Evolutionary conservation across 1,140 invertebrate genomes (phyloP).

Genomic region (Megalopta genalis): DNA sequence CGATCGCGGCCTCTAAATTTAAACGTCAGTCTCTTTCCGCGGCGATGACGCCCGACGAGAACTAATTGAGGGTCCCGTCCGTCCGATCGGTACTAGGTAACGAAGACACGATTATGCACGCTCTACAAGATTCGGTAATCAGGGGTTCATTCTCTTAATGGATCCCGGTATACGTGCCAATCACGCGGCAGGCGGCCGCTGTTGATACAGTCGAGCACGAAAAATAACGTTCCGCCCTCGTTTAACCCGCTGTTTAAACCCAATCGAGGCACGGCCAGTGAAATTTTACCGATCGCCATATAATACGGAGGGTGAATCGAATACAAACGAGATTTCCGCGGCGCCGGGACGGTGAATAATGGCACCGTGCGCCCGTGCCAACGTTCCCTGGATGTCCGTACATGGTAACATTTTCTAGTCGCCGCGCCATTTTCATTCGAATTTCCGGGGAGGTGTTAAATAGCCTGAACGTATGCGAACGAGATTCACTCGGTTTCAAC

Average conservation of each 20-base stretch:
- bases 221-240: constrained; percentile 25
- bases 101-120: constrained; percentile 74
- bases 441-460: no score
- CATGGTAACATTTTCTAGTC: background rate
- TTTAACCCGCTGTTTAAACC: constrained; percentile 10
- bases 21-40: constrained; percentile 61
- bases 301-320: background rate
- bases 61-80: constrained; percentile 68
- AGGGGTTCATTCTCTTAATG: constrained; percentile 62
- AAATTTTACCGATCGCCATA: background rate
- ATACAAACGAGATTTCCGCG: background rate
- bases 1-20: constrained; percentile 66
- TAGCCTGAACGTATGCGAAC: no score
- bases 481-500: no score
- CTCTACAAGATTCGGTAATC: constrained; percentile 66
- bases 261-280: background rate
- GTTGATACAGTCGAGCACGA: constrained; percentile 22
- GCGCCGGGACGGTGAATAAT: background rate
- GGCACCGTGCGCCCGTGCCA: no score
- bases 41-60: constrained; percentile 58
- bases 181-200: constrained; percentile 33
- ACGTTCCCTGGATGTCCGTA: no score
- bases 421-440: no score
- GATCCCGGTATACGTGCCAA: constrained; percentile 63
- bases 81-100: constrained; percentile 27